Evolutionary conservation across 2,888 invertebrate genomes (phyloP), one percentile per base, ranked within the genome.

Genomic region (Neoitamus cyanurus): DNA sequence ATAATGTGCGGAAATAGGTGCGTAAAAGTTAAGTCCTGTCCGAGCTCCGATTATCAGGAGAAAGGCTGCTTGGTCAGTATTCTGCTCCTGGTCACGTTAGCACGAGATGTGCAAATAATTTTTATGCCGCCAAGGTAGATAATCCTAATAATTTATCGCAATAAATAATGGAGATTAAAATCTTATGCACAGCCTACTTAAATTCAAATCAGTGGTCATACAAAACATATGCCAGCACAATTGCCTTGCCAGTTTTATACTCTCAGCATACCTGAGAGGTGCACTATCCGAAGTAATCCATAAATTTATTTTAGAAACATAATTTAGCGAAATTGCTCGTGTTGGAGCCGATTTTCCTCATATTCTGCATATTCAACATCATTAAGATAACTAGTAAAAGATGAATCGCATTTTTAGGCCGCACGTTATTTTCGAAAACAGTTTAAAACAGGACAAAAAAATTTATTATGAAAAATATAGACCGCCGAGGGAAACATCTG

Each of bases 1-100:
- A 58, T 58, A 58, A 58, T 58, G 58, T 25, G 58, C 58, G 58
- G 58, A 58, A 58, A 58, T 58, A 58, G 58, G 58, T 58, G 58
- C 58, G 58, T 20, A 58, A 58, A 58, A 58, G 58, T 58, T 58
- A 58, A 58, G 58, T 58, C 20, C 58, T 58, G 25, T 25, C 25
- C 25, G 15, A 25, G 58, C 25, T 11, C 20, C 20, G 58, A 58
- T 58, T 58, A 58, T 58, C 58, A 25, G 20, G 25, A 25, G 20
- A 9, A 58, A 42, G 42, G 42, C 15, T 58, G 25, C 25, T 58
- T 58, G 58, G 15, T 58, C 0, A 15, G 25, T 58, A 25, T 58
- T 9, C 3, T 20, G 6, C 58, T 58, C 2, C 58, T 58, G 11
- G 25, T 58, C 25, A 58, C 11, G 25, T 58, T 58, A 20, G 20